Evolutionary conservation across 2,113 vertebrate species (phyloP).

Genomic region (Scalopus aquaticus): DNA sequence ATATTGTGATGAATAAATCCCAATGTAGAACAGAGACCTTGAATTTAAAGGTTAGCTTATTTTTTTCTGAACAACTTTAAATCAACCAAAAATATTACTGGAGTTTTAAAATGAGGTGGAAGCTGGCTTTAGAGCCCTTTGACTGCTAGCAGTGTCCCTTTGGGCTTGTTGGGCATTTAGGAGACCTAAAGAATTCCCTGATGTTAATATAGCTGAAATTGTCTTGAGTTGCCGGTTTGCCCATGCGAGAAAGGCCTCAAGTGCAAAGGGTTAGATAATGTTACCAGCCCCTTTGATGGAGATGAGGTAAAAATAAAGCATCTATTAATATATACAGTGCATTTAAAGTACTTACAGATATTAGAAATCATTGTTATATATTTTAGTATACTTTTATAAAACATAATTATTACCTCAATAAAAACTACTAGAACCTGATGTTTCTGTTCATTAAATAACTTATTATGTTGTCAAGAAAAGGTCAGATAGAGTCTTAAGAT

Average conservation of each 20-base stretch:
- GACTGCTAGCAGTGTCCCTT: not conserved
- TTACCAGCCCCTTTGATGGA: not conserved
- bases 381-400: not conserved
- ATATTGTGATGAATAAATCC: not conserved
- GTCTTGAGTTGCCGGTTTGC: too few species aligned
- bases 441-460: not conserved
- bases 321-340: too few species aligned
- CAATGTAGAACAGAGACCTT: not conserved
- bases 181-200: not conserved
- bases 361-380: not conserved
- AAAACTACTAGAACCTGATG: not conserved
- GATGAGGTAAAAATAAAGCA: not conserved
- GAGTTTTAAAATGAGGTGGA: not conserved
- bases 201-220: too few species aligned
- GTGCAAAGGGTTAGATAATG: too few species aligned
- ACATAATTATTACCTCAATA: not conserved
- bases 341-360: not conserved
- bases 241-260: too few species aligned
- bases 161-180: not conserved
- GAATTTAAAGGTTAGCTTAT: not conserved
- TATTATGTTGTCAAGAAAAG: conserved; percentile 15
- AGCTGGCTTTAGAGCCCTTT: not conserved
- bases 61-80: not conserved
- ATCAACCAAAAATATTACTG: not conserved
- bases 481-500: not conserved